phyloP scores from a whole-genome alignment of 2,113 vertebrate species.

The Neotoma lepida region DNA sequence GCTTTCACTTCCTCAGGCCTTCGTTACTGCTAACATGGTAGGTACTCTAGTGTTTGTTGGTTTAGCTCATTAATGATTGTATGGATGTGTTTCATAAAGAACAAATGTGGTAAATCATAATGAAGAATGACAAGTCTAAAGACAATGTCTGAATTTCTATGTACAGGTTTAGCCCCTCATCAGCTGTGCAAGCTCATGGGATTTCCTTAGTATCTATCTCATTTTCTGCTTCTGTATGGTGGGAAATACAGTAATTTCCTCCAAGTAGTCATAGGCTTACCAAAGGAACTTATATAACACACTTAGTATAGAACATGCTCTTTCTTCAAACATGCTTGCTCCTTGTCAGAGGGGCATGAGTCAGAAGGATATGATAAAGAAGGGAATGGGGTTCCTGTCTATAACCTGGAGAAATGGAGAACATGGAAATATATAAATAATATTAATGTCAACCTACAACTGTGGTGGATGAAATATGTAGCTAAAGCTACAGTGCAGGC shows the following conservation, averaged over 20 bases:
- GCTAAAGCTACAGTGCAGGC: too few species aligned
- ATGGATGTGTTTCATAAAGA: background rate
- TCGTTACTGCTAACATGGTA: background rate
- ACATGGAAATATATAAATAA: background rate
- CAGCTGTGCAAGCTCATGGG: background rate
- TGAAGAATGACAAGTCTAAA: background rate
- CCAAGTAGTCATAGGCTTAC: background rate
- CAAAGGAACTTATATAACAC: background rate
- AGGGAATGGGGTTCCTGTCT: accelerated
- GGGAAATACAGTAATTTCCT: background rate
- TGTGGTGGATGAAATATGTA: background rate
- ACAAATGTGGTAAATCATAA: background rate
- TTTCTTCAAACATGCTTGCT: background rate
- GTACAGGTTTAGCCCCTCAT: background rate
- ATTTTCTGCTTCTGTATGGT: constrained; percentile 59
- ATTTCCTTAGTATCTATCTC: background rate
- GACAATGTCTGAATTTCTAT: background rate
- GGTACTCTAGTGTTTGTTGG: background rate
- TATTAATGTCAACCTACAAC: background rate
- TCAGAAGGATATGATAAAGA: background rate
- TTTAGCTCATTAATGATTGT: background rate
- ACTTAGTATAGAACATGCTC: background rate
- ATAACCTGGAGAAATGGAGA: background rate
- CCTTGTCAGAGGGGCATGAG: background rate
- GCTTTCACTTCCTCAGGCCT: background rate